These are phyloP conservation scores for Agrotis ipsilon DNA, from an alignment of 2,888 invertebrate genomes.

Conservation along the genomic window DNA sequence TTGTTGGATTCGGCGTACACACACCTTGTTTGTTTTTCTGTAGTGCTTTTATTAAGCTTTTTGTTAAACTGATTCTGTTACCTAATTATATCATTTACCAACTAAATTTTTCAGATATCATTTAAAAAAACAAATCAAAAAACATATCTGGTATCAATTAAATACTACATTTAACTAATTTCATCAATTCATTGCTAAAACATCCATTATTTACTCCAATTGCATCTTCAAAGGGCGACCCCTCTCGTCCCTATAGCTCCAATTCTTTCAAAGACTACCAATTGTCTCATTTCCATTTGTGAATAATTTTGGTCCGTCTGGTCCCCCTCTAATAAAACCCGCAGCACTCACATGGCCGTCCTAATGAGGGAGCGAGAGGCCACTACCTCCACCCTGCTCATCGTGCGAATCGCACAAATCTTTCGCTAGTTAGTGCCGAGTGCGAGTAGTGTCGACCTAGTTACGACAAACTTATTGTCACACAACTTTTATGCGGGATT, in stretches of 20 bases:
- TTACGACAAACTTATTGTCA: conserved; percentile 70
- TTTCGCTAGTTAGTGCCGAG: conserved; percentile 68
- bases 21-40: neutral
- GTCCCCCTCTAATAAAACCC: conserved; percentile 63
- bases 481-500: conserved; percentile 68
- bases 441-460: conserved; percentile 62
- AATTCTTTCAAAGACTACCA: conserved; percentile 58
- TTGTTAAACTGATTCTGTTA: neutral
- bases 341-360: conserved; percentile 52
- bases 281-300: conserved; percentile 64
- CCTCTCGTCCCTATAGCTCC: conserved; percentile 33
- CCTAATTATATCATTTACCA: too few relatives aligned
- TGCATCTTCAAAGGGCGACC: conserved; percentile 42
- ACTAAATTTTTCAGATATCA: too few relatives aligned
- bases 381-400: conserved; percentile 16
- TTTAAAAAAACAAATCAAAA: too few relatives aligned
- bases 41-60: too few relatives aligned
- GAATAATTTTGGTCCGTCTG: conserved; percentile 57
- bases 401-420: conserved; percentile 66
- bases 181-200: neutral
- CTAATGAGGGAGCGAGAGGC: conserved; percentile 52
- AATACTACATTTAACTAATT: neutral
- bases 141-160: too few relatives aligned
- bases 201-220: conserved; percentile 11
- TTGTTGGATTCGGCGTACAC: neutral